These are phyloP conservation scores for Sarcophilus harrisii DNA, from an alignment of 2,797 vertebrate genomes.

Conservation along the genomic window DNA sequence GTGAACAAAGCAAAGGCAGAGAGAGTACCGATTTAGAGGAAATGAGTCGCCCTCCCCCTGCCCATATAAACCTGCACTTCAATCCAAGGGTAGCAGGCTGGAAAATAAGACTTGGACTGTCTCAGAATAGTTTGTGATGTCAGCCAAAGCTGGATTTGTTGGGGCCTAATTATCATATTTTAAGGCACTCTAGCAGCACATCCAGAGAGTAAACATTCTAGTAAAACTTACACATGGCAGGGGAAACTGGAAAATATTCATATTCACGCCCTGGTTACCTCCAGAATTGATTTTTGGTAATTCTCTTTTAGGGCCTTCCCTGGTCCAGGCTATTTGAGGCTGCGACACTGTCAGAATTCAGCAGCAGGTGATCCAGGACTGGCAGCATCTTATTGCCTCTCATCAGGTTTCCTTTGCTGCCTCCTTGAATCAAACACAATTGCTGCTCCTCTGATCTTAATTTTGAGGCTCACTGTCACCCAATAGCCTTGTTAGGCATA, in stretches of 20 bases:
- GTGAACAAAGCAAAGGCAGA: background rate
- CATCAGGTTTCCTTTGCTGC: conserved; percentile 45
- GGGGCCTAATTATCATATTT: background rate
- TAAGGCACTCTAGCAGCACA: background rate
- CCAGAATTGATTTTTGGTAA: conserved; percentile 49
- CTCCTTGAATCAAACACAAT: conserved; percentile 55
- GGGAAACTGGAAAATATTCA: conserved; percentile 35
- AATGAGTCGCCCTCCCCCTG: background rate
- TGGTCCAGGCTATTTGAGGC: conserved; percentile 28
- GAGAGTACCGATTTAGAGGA: background rate
- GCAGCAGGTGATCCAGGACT: conserved; percentile 46
- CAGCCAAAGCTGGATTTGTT: background rate
- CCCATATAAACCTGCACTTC: background rate
- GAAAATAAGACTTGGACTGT: background rate
- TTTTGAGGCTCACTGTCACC: conserved; percentile 60
- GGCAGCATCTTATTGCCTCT: conserved; percentile 29
- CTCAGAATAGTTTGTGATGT: background rate
- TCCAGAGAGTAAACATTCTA: background rate
- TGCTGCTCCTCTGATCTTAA: conserved; percentile 67
- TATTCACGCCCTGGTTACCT: conserved; percentile 51
- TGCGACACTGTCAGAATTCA: conserved; percentile 42
- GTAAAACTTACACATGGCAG: background rate
- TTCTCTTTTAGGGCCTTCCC: conserved; percentile 48
- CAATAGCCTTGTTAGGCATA: conserved; percentile 42
- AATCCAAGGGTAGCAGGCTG: background rate